phyloP scores from a whole-genome alignment of 2,113 vertebrate genomes.

The Nycticorax nycticorax region DNA sequence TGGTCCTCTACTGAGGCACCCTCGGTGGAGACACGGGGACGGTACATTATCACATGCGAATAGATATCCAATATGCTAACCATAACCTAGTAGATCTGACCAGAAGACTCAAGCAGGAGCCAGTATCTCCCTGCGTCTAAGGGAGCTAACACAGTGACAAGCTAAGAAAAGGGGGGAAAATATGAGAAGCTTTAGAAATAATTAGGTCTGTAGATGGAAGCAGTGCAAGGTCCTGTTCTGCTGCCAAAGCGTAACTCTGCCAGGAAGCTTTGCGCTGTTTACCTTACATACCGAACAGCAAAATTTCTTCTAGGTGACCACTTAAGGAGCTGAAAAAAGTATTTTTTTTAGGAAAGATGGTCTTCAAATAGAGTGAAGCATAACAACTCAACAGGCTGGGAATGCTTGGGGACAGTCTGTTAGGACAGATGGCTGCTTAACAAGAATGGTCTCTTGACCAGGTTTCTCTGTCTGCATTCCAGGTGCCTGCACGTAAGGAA shows the following conservation, averaged over 20 bases:
- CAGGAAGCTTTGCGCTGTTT: neutral
- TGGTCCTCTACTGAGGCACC: neutral
- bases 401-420: conserved; percentile 33
- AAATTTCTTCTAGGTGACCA: neutral
- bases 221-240: neutral
- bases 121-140: neutral
- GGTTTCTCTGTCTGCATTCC: conserved; percentile 42
- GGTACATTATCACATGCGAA: fast-evolving
- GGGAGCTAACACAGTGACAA: neutral
- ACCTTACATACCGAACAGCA: neutral
- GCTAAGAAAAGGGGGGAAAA: neutral
- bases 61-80: neutral
- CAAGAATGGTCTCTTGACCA: conserved; percentile 50
- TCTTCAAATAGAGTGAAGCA: neutral
- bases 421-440: conserved; percentile 65
- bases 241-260: neutral
- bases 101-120: neutral
- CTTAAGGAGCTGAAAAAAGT: neutral
- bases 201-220: neutral
- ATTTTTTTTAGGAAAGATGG: neutral
- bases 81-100: neutral
- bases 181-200: neutral
- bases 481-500: neutral
- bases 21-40: fast-evolving
- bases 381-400: conserved; percentile 6